Evolutionary conservation across 2,797 vertebrate species (phyloP).

Genomic region (Adelosebastes latens): DNA sequence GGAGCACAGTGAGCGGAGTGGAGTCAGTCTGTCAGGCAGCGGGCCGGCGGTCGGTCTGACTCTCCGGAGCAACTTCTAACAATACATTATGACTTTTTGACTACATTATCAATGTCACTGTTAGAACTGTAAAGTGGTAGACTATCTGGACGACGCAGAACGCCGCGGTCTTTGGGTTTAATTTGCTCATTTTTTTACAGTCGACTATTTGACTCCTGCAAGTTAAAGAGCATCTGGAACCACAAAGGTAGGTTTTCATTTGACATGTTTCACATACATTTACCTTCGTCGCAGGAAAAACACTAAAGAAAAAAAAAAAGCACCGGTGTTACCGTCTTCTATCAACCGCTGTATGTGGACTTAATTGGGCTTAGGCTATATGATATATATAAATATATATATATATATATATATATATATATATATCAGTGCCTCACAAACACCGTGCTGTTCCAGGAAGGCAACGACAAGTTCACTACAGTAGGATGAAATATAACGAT

Average conservation of each 20-base stretch:
- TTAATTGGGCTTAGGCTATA: not conserved
- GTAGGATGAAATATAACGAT: not conserved
- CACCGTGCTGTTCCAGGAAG: not conserved
- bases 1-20: too few relatives aligned
- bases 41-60: too few relatives aligned
- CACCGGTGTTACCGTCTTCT: not conserved
- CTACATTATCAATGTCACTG: too few relatives aligned
- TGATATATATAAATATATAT: too few relatives aligned
- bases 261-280: not conserved
- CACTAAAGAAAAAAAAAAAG: too few relatives aligned
- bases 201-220: not conserved
- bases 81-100: too few relatives aligned
- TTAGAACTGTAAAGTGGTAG: not conserved
- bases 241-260: not conserved
- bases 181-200: not conserved
- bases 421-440: not conserved
- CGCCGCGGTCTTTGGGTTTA: not conserved
- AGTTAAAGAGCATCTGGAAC: not conserved
- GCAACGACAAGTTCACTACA: not conserved
- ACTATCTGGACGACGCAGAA: not conserved
- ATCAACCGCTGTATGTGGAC: not conserved
- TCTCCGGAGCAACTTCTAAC: too few relatives aligned
- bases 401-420: too few relatives aligned
- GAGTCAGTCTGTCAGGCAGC: too few relatives aligned
- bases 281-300: not conserved